Conservation (phyloP, 1,140 invertebrate genomes). For the Drosophila willistoni region DNA sequence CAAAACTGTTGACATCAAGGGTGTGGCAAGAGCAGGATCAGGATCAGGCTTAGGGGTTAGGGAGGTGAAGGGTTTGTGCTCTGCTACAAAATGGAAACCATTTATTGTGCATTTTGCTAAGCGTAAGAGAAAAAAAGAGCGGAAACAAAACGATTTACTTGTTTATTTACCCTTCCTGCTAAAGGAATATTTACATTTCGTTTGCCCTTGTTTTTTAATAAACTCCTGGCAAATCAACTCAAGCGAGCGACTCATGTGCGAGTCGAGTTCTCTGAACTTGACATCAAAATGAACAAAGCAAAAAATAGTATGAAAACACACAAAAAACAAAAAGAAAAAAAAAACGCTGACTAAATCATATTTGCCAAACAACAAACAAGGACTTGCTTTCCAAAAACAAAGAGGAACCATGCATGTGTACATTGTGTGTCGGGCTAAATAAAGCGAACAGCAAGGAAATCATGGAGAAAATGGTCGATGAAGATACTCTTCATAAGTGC, state of each 20-base stretch:
- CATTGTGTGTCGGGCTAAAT: slow-evolving; percentile 40
- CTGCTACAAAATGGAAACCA: not conserved
- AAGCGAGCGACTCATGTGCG: slow-evolving; percentile 31
- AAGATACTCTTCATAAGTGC: not conserved
- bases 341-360: slow-evolving; percentile 54
- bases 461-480: not conserved
- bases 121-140: not conserved
- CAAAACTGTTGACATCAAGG: not conserved
- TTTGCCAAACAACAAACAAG: slow-evolving; percentile 62
- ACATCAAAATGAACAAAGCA: slow-evolving; percentile 62
- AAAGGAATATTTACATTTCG: not conserved
- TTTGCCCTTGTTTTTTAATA: slow-evolving; percentile 65
- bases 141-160: slow-evolving; percentile 3
- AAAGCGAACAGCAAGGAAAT: slow-evolving; percentile 37
- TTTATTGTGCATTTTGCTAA: not conserved
- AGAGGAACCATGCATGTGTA: slow-evolving; percentile 52
- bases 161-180: slow-evolving; percentile 1
- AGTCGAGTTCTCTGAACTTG: slow-evolving; percentile 45
- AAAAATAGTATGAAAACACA: not conserved
- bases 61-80: not conserved
- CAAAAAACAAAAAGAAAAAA: slow-evolving; percentile 8
- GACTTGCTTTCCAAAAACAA: slow-evolving; percentile 14
- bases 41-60: no score
- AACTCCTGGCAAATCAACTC: slow-evolving; percentile 65
- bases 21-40: no score